Evolutionary conservation across 2,888 invertebrate genomes (phyloP).

Genomic region (Tiliacea aurago): DNA sequence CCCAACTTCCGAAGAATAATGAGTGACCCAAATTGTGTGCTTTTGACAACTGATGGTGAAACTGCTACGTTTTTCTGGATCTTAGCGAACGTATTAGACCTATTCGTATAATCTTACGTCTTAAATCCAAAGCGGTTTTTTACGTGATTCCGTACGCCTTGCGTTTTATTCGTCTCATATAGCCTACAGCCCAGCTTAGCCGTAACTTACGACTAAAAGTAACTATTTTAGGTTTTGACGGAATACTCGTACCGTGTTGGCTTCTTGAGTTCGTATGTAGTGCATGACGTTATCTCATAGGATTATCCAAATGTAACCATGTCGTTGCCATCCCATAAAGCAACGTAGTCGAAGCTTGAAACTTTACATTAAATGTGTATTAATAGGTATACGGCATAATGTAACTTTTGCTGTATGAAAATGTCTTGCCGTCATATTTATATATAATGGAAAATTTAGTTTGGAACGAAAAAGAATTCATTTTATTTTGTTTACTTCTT

Average conservation of each 20-base stretch:
- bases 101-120: conserved; percentile 14
- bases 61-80: conserved; percentile 40
- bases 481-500: neutral
- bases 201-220: conserved; percentile 16
- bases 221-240: neutral
- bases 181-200: neutral
- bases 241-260: neutral
- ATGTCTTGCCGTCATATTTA: neutral
- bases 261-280: neutral
- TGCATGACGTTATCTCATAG: neutral
- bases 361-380: neutral
- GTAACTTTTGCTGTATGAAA: conserved; percentile 14
- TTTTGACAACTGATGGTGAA: conserved; percentile 65
- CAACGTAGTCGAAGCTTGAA: neutral
- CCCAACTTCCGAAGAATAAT: conserved; percentile 72
- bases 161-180: conserved; percentile 15
- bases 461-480: neutral
- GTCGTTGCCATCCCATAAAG: neutral
- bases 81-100: neutral
- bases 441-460: neutral
- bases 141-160: conserved; percentile 16
- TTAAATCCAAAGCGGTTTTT: conserved; percentile 29
- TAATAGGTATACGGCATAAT: neutral
- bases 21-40: conserved; percentile 72
- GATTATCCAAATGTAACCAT: conserved; percentile 23